These are phyloP conservation scores for Perdix hodgsoniae DNA, from an alignment of 2,797 vertebrate species.

Conservation along the genomic window DNA sequence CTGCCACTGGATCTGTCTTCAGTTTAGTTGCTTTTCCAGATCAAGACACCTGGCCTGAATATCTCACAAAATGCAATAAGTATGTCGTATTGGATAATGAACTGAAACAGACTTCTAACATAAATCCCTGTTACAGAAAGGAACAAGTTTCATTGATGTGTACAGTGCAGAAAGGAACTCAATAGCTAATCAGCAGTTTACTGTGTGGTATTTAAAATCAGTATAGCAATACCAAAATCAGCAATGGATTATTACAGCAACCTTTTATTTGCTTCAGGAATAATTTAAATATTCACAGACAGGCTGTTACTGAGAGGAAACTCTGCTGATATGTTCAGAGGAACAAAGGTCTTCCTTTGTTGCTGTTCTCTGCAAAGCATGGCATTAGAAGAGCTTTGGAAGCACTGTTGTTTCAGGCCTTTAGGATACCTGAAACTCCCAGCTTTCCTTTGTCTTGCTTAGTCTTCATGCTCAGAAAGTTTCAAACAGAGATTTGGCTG, in stretches of 20 bases:
- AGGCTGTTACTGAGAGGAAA: neutral
- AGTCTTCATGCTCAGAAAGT: neutral
- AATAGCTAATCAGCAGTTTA: neutral
- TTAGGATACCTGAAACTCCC: neutral
- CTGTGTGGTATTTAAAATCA: neutral
- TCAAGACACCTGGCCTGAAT: neutral
- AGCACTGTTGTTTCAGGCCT: neutral
- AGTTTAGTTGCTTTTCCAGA: neutral
- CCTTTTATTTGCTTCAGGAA: neutral
- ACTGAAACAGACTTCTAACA: neutral
- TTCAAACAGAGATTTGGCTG: neutral
- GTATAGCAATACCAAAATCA: neutral
- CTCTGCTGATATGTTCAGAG: neutral
- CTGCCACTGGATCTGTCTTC: neutral
- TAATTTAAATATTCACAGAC: neutral
- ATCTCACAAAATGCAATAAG: neutral
- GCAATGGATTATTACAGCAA: neutral
- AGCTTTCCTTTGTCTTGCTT: neutral
- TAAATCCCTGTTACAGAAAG: neutral
- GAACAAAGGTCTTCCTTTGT: neutral
- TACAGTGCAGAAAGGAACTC: neutral
- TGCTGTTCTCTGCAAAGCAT: rapidly evolving
- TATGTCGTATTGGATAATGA: neutral
- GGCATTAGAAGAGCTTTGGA: neutral
- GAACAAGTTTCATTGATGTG: neutral